Base-by-base conservation (phyloP, 92 coral and sea anemone genomes). In the Siderastrea radians region DNA sequence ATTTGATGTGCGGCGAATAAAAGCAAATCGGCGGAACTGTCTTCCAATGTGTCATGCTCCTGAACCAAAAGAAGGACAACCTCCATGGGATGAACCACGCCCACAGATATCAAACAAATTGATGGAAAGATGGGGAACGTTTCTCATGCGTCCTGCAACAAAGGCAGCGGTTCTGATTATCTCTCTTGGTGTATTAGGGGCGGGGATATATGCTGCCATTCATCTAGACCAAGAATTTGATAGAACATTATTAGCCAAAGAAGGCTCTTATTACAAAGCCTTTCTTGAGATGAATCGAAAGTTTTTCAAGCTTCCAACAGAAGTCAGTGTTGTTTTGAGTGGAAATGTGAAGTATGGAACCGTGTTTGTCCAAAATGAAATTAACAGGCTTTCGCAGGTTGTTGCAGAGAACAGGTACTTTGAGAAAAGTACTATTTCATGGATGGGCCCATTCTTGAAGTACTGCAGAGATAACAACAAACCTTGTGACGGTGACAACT, bases 31-130 rank as follows among this genome's bases (percentile, higher is more conserved):
- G 7, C 93, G 93, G 13, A 79, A 90, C 70, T 90, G 86, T 49
- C 89, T 90, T 16, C 93, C 93, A 74, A 8, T 90, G 70, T 90
- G 93, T 49, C 51, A 43, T 11, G 93, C 89, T 19, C 79, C 93
- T n/a, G 78, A 58, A 54, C 87, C 93, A 26, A 90, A 83, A 81
- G 75, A 68, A 71, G 93, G 91, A 2, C 68, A 57, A 38, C 90
- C 80, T 19, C 72, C 93, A 8, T 90, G 93, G 93, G 90, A 90
- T 72, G 90, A 90, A 48, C 93, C 93, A 13, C 72, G 68, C 17
- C 80, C 80, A 16, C 73, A 82, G 48, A 51, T 53, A 11, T 74
- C 93, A 53, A 90, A 86, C 61, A 90, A 68, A 38, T 46, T 90
- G 17, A 78, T 90, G 90, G 76, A 80, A 64, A 72, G 66, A 15